Evolutionary conservation across 2,888 invertebrate species (phyloP).

Genomic region (Cloeon dipterum): DNA sequence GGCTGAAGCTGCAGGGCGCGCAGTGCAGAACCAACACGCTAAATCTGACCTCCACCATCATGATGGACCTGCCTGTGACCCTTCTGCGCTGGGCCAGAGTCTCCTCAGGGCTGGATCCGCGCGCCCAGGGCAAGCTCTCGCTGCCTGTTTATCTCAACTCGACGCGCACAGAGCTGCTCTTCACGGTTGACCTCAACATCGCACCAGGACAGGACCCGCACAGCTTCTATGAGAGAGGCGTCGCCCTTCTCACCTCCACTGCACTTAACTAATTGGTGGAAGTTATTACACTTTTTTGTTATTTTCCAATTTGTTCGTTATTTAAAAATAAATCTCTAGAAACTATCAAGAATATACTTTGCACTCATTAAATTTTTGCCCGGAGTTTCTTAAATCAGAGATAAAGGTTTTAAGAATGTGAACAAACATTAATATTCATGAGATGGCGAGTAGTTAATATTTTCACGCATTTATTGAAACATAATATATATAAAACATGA

Average conservation of each 20-base stretch:
- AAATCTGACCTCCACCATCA: slow-evolving; percentile 77
- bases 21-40: slow-evolving; percentile 79
- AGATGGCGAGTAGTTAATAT: no score
- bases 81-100: slow-evolving; percentile 65
- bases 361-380: no score
- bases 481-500: no score
- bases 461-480: no score
- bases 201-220: slow-evolving; percentile 79
- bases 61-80: slow-evolving; percentile 79
- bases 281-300: no score
- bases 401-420: no score
- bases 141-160: slow-evolving; percentile 95
- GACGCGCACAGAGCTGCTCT: slow-evolving; percentile 79
- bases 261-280: slow-evolving; percentile 65
- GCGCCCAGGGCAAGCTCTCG: slow-evolving; percentile 40
- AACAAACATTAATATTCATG: no score
- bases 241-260: slow-evolving; percentile 86
- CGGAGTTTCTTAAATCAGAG: no score
- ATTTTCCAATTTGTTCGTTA: no score
- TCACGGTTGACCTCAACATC: slow-evolving; percentile 84
- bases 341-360: no score
- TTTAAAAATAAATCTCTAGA: no score
- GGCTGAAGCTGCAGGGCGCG: slow-evolving; percentile 90
- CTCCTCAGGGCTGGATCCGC: slow-evolving; percentile 20
- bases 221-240: slow-evolving; percentile 95